Evolutionary conservation across 2,888 invertebrate species (phyloP), one percentile per base, ranked within the genome.

Genomic region (Calameuta filiformis): DNA sequence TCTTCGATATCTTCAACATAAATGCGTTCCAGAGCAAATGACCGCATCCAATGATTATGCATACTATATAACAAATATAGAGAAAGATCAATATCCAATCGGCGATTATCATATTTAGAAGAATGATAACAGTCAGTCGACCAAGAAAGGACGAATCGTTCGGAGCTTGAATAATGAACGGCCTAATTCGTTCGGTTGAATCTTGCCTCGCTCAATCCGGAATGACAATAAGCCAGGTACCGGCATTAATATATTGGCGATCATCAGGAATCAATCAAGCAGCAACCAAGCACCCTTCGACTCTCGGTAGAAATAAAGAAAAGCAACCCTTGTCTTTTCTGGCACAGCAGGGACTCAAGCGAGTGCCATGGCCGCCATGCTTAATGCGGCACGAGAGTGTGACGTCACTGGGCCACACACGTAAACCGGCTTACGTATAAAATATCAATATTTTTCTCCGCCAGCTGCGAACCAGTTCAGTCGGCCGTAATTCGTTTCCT

Each of bases 301-400:
- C 23, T 56, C 23, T 23, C 23, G 23, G 40, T 9, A 56, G 9
- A 56, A 56, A 56, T 40, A 15, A 40, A 40, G 4, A 40, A 40
- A 15, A 15, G 15, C 15, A 15, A 40, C 40, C 6, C 40, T 40
- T 40, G 40, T 56, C 40, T 15, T 23, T 56, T 15, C 40, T 56
- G 40, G 9, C 23, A 23, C 9, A 56, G 40, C 40, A 56, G 40
- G 9, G 9, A 56, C 23, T 56, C 40, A 56, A 37, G 69, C 73
- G 69, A 35, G 69, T 40, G 73, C 78, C 78, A 82, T 80, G 79
- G 81, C 85, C 82, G 84, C 84, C 83, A 83, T 84, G 80, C 82
- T 85, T 82, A 83, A 84, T 85, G 85, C 84, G 84, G 82, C 85
- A 85, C 85, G 85, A 85, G 78, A 85, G 77, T 81, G 79, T 85